Percentiles rank a stretch among this genome's conserved stretches.
Conservation (phyloP, 2,888 invertebrate genomes). For the Meiosimyza platycephala region DNA sequence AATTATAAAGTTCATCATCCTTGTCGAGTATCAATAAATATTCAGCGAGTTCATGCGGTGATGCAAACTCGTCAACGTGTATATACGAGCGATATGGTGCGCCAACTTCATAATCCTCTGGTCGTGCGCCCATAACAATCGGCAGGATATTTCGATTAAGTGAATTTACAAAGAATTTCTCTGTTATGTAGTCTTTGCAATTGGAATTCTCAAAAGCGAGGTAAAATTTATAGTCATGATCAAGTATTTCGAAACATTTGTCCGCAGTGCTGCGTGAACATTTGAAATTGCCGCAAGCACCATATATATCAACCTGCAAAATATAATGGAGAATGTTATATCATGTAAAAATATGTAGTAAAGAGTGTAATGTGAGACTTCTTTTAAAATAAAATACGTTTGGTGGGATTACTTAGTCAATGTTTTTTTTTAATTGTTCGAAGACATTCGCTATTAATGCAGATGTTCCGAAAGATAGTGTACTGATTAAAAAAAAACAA, state of each 20-base stretch:
- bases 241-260: slow-evolving; percentile 89
- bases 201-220: slow-evolving; percentile 97
- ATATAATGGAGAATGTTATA: slow-evolving; percentile 26
- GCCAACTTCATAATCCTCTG: slow-evolving; percentile 88
- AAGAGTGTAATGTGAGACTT: too few relatives aligned
- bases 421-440: too few relatives aligned
- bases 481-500: too few relatives aligned
- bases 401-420: too few relatives aligned
- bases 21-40: slow-evolving; percentile 87
- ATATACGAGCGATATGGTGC: slow-evolving; percentile 93
- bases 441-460: too few relatives aligned
- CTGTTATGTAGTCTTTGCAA: slow-evolving; percentile 95
- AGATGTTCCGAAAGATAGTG: too few relatives aligned
- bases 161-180: slow-evolving; percentile 96
- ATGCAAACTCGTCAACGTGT: slow-evolving; percentile 94
- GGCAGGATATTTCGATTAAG: slow-evolving; percentile 88
- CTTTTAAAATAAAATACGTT: too few relatives aligned
- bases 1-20: slow-evolving; percentile 91
- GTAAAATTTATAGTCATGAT: slow-evolving; percentile 95
- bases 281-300: slow-evolving; percentile 85
- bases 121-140: slow-evolving; percentile 95
- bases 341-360: background rate
- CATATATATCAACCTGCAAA: slow-evolving; percentile 84
- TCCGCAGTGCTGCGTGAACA: slow-evolving; percentile 85
- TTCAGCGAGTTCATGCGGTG: slow-evolving; percentile 86